Percentiles rank a stretch among this genome's conserved stretches.
These are phyloP conservation scores for Microtus ochrogaster DNA, from an alignment of 2,113 vertebrate species.

Conservation along the genomic window DNA sequence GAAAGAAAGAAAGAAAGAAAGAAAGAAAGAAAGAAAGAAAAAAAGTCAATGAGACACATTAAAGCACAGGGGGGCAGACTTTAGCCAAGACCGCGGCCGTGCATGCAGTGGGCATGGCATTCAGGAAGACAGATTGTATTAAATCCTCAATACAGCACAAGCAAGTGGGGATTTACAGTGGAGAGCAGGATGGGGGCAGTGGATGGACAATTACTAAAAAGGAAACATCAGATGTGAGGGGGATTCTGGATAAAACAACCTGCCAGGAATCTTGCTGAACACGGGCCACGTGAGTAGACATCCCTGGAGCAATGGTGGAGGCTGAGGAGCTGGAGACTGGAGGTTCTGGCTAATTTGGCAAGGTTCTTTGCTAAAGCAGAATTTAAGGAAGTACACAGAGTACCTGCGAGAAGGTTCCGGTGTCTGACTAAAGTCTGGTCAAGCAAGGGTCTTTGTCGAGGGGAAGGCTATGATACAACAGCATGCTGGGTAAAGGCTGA, in stretches of 20 bases:
- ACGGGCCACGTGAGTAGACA: not conserved
- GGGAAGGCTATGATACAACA: not conserved
- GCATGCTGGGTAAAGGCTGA: not conserved
- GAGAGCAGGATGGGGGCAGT: not conserved
- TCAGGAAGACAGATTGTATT: not conserved
- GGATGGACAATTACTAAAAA: not conserved
- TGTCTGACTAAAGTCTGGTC: not conserved
- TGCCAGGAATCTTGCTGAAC: not conserved
- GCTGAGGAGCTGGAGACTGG: not conserved
- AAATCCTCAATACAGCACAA: not conserved
- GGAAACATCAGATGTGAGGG: not conserved
- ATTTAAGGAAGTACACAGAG: not conserved
- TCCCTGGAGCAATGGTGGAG: not conserved
- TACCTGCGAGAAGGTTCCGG: not conserved
- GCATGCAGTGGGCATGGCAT: not conserved
- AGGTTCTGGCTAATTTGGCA: not conserved
- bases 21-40: too few relatives aligned
- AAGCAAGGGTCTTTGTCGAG: not conserved
- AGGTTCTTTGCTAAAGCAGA: not conserved
- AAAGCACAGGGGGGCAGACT: not conserved
- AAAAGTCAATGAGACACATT: not conserved
- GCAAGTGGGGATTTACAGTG: not conserved
- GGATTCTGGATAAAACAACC: not conserved
- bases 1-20: too few relatives aligned
- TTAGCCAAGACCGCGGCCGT: not conserved